phyloP scores from a whole-genome alignment of 2,797 vertebrate species.

The Aselliscus stoliczkanus region DNA sequence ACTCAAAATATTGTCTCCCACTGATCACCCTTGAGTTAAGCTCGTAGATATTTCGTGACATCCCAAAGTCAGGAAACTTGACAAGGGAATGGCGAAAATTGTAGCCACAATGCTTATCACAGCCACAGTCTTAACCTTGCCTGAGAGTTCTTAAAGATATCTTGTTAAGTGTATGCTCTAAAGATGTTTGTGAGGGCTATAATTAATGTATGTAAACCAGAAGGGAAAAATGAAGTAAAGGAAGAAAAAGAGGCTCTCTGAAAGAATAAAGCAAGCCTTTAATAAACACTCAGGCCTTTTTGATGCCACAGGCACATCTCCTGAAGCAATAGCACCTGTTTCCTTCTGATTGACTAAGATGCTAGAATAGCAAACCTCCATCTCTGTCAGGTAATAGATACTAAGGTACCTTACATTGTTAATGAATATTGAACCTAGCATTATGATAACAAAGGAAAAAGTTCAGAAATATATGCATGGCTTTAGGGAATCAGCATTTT shows the following conservation, averaged over 20 bases:
- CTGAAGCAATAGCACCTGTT: neutral
- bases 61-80: neutral
- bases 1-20: neutral
- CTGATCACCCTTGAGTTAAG: neutral
- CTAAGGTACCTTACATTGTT: neutral
- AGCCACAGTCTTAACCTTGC: fast-evolving
- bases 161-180: neutral
- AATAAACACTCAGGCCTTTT: neutral
- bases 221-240: neutral
- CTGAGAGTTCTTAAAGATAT: neutral
- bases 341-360: neutral
- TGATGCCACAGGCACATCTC: neutral
- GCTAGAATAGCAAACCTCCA: neutral
- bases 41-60: neutral
- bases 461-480: neutral
- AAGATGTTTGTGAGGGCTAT: neutral
- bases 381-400: neutral
- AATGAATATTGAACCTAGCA: neutral
- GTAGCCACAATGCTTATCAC: neutral
- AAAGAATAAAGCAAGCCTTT: neutral
- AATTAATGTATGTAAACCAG: neutral
- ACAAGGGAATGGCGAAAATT: neutral
- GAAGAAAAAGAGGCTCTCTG: neutral
- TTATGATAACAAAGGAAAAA: neutral
- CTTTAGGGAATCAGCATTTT: neutral